Conservation (phyloP, 2,797 vertebrate species). For the Hozukius guyotensis region DNA sequence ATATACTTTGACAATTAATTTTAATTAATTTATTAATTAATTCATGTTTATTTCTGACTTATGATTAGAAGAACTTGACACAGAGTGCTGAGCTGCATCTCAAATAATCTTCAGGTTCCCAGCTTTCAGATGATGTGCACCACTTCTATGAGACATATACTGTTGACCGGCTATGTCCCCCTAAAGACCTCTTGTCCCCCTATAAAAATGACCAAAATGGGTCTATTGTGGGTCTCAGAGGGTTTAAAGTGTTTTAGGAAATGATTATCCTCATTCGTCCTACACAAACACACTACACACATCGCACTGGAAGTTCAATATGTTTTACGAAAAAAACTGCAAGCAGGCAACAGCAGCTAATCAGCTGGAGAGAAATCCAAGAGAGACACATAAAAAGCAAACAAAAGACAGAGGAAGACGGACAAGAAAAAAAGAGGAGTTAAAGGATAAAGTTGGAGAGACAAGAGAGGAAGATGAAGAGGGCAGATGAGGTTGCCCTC, state of each 20-base stretch:
- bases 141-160: not conserved
- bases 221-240: not conserved
- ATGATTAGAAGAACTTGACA: too few species aligned
- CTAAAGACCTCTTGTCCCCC: not conserved
- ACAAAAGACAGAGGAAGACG: not conserved
- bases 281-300: not conserved
- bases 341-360: not conserved
- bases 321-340: not conserved
- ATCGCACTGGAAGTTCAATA: not conserved
- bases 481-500: not conserved
- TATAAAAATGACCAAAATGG: not conserved
- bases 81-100: not conserved
- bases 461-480: not conserved
- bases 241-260: slow-evolving; percentile 1
- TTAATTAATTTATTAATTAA: too few species aligned
- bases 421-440: not conserved
- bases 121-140: not conserved
- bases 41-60: too few species aligned
- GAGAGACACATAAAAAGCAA: not conserved
- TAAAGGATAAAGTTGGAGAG: not conserved
- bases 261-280: not conserved
- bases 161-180: not conserved
- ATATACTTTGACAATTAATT: too few species aligned
- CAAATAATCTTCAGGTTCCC: not conserved
- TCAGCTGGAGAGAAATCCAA: not conserved